Conservation (phyloP, 2,113 vertebrate genomes). For the Podilymbus podiceps region DNA sequence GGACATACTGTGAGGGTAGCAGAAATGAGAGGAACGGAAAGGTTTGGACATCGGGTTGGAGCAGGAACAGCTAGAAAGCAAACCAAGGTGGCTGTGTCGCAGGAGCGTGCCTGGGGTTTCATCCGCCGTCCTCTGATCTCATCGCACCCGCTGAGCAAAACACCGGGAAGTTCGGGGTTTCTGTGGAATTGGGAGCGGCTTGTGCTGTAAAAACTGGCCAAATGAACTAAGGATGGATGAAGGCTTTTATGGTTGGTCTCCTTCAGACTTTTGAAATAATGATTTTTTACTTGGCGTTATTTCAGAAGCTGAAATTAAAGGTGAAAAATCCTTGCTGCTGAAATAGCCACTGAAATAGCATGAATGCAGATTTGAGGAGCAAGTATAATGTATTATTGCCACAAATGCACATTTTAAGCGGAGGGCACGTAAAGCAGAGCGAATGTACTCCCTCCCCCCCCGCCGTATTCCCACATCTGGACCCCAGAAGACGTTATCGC, state of each 20-base stretch:
- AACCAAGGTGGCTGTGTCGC: neutral
- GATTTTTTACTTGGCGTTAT: neutral
- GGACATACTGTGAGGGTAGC: neutral
- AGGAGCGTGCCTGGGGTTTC: fast-evolving
- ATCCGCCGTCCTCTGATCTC: neutral
- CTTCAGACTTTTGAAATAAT: neutral
- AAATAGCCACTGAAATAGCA: neutral
- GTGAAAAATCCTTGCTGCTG: neutral
- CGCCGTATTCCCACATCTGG: neutral
- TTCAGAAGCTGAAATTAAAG: neutral
- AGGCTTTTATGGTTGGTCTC: neutral
- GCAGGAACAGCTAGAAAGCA: neutral
- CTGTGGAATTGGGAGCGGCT: neutral
- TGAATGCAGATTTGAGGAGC: too few species aligned
- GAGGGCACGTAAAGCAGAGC: neutral
- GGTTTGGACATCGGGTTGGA: neutral
- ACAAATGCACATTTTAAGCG: neutral
- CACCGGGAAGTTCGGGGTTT: neutral
- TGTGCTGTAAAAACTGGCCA: neutral
- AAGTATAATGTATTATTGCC: neutral
- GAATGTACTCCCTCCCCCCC: fast-evolving
- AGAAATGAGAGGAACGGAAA: neutral
- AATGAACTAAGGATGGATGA: neutral
- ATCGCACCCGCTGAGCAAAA: fast-evolving
- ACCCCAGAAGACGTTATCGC: neutral